Conservation (phyloP, 2,797 vertebrate species). For the Botia almorhae region DNA sequence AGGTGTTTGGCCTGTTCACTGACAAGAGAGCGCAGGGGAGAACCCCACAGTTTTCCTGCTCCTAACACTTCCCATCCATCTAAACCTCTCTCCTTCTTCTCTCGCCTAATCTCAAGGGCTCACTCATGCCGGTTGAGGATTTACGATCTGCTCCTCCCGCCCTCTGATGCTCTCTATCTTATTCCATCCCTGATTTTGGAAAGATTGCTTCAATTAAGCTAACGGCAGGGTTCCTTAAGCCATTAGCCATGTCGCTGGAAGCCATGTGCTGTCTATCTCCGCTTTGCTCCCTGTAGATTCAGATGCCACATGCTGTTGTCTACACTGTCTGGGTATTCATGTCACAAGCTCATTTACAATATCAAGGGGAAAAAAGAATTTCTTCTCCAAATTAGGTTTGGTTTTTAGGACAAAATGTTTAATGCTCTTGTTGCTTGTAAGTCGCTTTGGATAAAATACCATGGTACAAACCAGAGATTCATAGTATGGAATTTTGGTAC, state of each 20-base stretch:
- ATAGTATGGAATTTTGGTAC: no score
- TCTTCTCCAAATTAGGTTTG: background rate
- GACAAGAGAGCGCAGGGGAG: constrained; percentile 67
- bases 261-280: constrained; percentile 23
- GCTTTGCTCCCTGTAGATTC: constrained; percentile 11
- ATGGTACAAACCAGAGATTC: no score
- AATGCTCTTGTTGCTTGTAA: no score
- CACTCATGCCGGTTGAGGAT: constrained; percentile 54
- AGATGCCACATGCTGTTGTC: constrained; percentile 49
- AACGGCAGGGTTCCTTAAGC: constrained; percentile 76
- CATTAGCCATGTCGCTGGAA: constrained; percentile 74
- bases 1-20: constrained; percentile 71
- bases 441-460: no score
- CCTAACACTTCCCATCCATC: constrained; percentile 4
- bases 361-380: constrained; percentile 22
- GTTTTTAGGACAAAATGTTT: no score
- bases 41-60: constrained; percentile 46
- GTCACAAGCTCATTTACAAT: constrained; percentile 38
- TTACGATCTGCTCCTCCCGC: constrained; percentile 38
- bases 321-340: constrained; percentile 47
- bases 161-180: constrained; percentile 34
- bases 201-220: constrained; percentile 78
- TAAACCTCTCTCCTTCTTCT: constrained; percentile 21
- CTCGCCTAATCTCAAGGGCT: constrained; percentile 52
- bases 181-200: constrained; percentile 57